Percentiles rank a stretch among this genome's conserved stretches.
phyloP scores from a whole-genome alignment of 2,113 vertebrate genomes.

The Pygoscelis adeliae region DNA sequence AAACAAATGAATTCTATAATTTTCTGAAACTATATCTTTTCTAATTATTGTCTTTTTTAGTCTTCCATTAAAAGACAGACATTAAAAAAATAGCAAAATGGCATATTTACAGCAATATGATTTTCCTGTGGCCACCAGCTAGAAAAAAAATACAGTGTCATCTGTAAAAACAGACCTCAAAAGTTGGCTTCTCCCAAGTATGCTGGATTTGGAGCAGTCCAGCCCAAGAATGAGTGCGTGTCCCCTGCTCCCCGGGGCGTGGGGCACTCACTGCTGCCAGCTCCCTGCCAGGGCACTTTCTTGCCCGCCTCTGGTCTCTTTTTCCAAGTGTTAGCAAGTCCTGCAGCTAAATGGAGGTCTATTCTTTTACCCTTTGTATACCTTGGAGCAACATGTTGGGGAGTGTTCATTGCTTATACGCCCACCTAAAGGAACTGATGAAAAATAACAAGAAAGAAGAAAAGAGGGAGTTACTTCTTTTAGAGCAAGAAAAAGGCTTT shows the following conservation, averaged over 20 bases:
- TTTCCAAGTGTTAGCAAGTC: background rate
- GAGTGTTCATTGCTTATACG: background rate
- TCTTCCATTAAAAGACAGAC: background rate
- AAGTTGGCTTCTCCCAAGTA: background rate
- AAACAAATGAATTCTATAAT: background rate
- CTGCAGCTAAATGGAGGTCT: background rate
- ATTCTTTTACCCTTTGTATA: background rate
- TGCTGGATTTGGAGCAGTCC: background rate
- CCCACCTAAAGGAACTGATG: background rate
- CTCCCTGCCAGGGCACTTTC: background rate
- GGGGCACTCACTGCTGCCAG: background rate
- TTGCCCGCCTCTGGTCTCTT: background rate
- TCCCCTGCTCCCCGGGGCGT: rapidly evolving
- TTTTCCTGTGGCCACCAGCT: background rate
- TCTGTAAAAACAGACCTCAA: background rate
- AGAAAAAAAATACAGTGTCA: background rate
- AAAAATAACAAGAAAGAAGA: background rate
- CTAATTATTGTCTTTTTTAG: background rate
- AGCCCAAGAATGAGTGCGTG: background rate
- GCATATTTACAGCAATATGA: background rate
- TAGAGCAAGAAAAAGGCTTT: background rate
- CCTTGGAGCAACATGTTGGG: rapidly evolving
- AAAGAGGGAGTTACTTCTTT: background rate
- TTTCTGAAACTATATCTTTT: background rate
- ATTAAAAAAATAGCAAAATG: background rate